A percentile compares a stretch with the other conserved stretches of the same genome.
Evolutionary conservation across 2,888 invertebrate genomes (phyloP).

Genomic region (Nomada lathburiana): DNA sequence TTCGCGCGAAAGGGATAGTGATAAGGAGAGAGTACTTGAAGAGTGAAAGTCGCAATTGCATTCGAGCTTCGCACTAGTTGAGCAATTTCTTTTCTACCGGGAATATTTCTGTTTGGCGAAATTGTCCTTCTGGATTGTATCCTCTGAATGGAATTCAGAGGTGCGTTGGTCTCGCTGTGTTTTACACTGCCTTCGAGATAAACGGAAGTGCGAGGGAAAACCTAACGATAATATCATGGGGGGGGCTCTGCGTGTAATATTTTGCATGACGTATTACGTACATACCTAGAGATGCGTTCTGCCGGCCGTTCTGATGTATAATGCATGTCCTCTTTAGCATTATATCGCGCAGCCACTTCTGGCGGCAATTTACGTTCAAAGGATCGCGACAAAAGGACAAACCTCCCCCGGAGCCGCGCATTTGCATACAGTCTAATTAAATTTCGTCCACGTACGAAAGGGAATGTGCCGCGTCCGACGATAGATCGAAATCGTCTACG

Average conservation of each 20-base stretch:
- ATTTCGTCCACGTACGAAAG: slow-evolving; percentile 30
- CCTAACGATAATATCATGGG: slow-evolving; percentile 22
- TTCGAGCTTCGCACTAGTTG: no score
- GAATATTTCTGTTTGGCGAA: no score
- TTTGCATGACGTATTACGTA: slow-evolving; percentile 57
- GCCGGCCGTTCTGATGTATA: slow-evolving; percentile 48
- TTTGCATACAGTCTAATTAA: slow-evolving; percentile 53
- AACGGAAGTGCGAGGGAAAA: neutral
- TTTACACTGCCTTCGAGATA: neutral
- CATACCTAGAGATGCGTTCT: slow-evolving; percentile 42
- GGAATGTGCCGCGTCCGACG: neutral
- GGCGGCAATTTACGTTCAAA: slow-evolving; percentile 47
- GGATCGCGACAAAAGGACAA: slow-evolving; percentile 36
- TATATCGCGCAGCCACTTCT: slow-evolving; percentile 45
- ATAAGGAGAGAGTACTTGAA: neutral
- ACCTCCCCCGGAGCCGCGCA: slow-evolving; percentile 7
- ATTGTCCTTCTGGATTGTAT: no score
- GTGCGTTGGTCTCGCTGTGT: neutral
- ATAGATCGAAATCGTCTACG: neutral
- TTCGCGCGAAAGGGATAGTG: neutral
- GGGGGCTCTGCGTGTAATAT: slow-evolving; percentile 43
- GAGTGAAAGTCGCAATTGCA: neutral
- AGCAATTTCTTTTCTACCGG: neutral
- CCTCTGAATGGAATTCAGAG: neutral
- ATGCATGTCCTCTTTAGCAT: slow-evolving; percentile 62